A percentile compares a stretch with the other conserved stretches of the same genome.
Evolutionary conservation across 2,113 vertebrate genomes (phyloP).

Genomic region (Muntiacus reevesi): DNA sequence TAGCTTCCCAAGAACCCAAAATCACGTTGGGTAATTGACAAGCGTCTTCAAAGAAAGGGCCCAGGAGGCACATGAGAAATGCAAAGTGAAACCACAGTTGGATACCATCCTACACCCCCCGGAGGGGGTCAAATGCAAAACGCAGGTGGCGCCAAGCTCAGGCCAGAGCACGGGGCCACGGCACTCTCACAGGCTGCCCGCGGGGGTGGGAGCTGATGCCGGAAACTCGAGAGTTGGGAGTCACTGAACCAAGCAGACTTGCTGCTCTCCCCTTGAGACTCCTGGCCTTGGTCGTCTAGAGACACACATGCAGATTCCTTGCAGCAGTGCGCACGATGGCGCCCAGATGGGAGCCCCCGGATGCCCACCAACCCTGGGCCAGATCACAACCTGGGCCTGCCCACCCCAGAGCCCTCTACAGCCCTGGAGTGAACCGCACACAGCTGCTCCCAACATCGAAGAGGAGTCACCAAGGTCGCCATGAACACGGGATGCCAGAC

Average conservation of each 20-base stretch:
- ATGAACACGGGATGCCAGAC: accelerated
- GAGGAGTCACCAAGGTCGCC: accelerated
- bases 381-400: too few species aligned
- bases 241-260: accelerated
- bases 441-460: accelerated
- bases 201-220: background rate
- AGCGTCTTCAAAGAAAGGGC: background rate
- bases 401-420: accelerated
- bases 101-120: background rate
- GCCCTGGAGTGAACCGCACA: accelerated
- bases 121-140: background rate
- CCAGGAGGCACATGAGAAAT: background rate
- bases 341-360: accelerated
- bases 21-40: background rate
- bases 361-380: accelerated
- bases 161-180: accelerated
- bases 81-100: background rate
- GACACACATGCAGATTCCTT: accelerated
- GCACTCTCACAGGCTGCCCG: accelerated
- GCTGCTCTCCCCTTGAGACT: accelerated
- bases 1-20: background rate
- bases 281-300: accelerated
- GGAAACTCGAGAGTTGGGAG: accelerated
- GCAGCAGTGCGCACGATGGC: accelerated
- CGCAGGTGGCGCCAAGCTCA: accelerated